Base-by-base conservation (phyloP, 2,888 invertebrate species). In the Ligdia adustata region DNA sequence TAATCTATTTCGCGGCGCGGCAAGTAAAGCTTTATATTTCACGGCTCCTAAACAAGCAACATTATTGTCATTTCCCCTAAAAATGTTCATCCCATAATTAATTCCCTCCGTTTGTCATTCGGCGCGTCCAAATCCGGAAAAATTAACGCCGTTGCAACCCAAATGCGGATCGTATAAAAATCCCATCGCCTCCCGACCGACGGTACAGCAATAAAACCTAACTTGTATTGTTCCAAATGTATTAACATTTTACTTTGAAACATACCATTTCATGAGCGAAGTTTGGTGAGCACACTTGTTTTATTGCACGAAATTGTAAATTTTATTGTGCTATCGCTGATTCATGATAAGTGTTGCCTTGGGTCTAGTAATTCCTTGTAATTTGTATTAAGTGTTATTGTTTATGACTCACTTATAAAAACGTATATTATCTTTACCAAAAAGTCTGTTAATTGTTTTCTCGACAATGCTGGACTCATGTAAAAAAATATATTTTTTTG, bases 301-400 rank as follows among this genome's bases (percentile, higher is more conserved):
- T 75, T 72, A 79, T 76, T 69, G 69, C 54, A 49, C 55, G 61
- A 72, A 72, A 69, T 79, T 82, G 81, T 74, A 79, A 80, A 82
- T 79, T 81, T 79, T 73, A 61, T 57, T 58, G 32, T 41, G 20
- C 42, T 29, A 50, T 55, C 40, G 69, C 67, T 66, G 61, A 66
- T 69, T 64, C 55, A 63, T 62, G 60, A 38, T 50, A 38, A 54
- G 48, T 54, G 39, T 50, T 42, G 33, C 40, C 4, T 4, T 37
- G 33, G 37, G 39, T 51, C 38, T 40, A 5, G 22, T 14, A 27
- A 11, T n/a, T 31, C 7, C 9, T 4, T 27, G 5, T 40, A 52
- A 53, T 55, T 60, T 55, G 52, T 35, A 59, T 58, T 52, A n/a
- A n/a, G n/a, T n/a, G n/a, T n/a, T n/a, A n/a, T n/a, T n/a, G n/a